These are phyloP conservation scores for Dromaius novaehollandiae DNA, from an alignment of 2,113 vertebrate species.

Conservation along the genomic window DNA sequence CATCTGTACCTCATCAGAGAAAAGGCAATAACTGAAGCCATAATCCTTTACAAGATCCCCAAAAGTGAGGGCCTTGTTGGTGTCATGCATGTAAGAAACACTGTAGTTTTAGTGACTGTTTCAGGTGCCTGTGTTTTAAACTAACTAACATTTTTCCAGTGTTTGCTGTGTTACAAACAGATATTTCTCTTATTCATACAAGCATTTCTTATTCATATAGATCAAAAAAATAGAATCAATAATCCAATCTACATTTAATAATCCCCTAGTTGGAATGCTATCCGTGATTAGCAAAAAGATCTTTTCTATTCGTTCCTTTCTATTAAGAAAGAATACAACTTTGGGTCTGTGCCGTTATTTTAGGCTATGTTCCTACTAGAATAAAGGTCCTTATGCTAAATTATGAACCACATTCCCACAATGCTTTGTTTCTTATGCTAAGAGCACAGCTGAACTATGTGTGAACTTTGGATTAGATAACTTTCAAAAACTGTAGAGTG, in stretches of 20 bases:
- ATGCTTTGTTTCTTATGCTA: not conserved
- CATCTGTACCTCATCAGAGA: not conserved
- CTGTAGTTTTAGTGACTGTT: not conserved
- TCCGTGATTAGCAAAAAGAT: not conserved
- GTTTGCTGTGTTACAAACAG: not conserved
- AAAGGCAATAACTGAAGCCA: not conserved
- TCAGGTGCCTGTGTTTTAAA: not conserved
- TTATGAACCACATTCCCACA: conserved; percentile 10
- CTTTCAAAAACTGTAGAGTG: not conserved
- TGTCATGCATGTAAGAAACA: not conserved
- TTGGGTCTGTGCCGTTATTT: not conserved
- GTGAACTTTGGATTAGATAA: conserved; percentile 44
- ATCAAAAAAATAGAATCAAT: not conserved
- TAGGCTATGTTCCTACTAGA: not conserved
- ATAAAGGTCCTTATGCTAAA: conserved; percentile 9
- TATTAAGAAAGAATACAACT: not conserved
- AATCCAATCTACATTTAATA: not conserved
- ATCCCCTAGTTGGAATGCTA: not conserved
- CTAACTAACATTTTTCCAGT: not conserved
- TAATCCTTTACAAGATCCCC: not conserved
- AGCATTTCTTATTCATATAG: not conserved
- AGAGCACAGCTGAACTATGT: not conserved
- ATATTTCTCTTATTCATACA: not conserved
- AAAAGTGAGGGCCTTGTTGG: not conserved
- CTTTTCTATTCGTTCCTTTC: not conserved